Percentiles rank a stretch among this genome's conserved stretches.
Conservation (phyloP, 2,797 vertebrate genomes). For the Oophaga sylvatica region DNA sequence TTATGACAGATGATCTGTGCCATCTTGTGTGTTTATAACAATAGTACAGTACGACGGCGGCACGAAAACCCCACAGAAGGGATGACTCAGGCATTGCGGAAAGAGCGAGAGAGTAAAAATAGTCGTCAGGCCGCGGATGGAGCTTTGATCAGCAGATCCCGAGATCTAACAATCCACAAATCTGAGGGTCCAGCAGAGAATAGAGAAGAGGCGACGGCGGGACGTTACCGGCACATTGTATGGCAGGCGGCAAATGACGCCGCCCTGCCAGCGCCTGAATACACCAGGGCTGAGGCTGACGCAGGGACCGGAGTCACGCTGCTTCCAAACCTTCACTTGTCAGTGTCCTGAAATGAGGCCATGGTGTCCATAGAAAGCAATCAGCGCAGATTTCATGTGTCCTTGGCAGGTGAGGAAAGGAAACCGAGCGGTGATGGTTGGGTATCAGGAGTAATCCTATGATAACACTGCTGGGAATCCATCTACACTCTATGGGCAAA, state of each 20-base stretch:
- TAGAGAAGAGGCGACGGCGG: background rate
- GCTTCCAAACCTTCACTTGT: background rate
- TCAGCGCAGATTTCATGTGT: too few relatives aligned
- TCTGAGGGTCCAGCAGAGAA: conserved; percentile 13
- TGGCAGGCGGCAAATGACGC: background rate
- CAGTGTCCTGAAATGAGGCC: background rate
- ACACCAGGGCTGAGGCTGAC: background rate
- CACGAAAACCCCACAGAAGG: background rate
- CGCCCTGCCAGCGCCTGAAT: background rate
- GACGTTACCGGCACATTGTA: background rate
- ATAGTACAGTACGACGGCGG: conserved; percentile 1
- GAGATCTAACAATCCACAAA: background rate
- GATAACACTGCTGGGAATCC: too few relatives aligned
- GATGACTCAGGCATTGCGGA: conserved; percentile 14
- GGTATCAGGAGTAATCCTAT: too few relatives aligned
- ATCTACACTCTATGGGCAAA: too few relatives aligned
- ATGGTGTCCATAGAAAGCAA: too few relatives aligned
- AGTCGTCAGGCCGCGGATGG: background rate
- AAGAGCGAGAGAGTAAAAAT: conserved; percentile 3
- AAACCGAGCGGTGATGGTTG: too few relatives aligned
- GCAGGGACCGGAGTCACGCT: background rate
- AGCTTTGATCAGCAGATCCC: conserved; percentile 4
- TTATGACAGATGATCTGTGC: background rate
- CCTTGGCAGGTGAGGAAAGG: background rate
- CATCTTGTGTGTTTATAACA: conserved; percentile 14